Evolutionary conservation across 2,888 invertebrate species (phyloP), one percentile per base, ranked within the genome.

Genomic region (Watsonalla binaria): DNA sequence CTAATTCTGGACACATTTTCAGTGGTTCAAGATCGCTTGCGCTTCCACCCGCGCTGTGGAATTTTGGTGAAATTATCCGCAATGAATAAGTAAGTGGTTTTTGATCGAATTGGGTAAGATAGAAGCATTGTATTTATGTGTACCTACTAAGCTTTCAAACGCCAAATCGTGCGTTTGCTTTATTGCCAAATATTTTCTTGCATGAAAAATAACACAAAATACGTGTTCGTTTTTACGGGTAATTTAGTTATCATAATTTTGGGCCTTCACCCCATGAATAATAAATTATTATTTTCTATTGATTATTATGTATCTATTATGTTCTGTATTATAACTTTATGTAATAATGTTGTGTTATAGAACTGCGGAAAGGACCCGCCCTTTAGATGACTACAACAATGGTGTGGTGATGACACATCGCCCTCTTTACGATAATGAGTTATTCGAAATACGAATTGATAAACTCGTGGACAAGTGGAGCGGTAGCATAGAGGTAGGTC

Each of bases 331-430:
- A 11, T 11, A 11, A 11, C 11, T 15, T 45, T 6, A 39, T 48
- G 8, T 53, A 35, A 51, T 15, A 15, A 39, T 8, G 5, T 24
- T 54, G 53, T 56, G 34, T 62, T 57, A 33, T 59, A 92, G 97
- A 63, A 95, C 96, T 5, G 98, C 98, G 0, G 97, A 98, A 78
- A 92, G 98, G 57, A 93, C 96, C 53, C 92, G 97, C 56, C 98
- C 98, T 0, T 86, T 96, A 6, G 98, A 98, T 74, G 98, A 98
- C 82, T 98, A 98, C 80, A 98, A 98, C 81, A 98, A 98, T 82
- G 98, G 97, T 0, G 97, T 98, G 4, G 97, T 98, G 1, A 97
- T 98, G 96, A 98, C 98, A 2, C 96, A 97, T 73, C 92, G 98
- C 46, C 95, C 97, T 0, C 86, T 99, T 5, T 92, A 93, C 58